Evolutionary conservation across 2,888 invertebrate species (phyloP).

Genomic region (Buathra laborator): DNA sequence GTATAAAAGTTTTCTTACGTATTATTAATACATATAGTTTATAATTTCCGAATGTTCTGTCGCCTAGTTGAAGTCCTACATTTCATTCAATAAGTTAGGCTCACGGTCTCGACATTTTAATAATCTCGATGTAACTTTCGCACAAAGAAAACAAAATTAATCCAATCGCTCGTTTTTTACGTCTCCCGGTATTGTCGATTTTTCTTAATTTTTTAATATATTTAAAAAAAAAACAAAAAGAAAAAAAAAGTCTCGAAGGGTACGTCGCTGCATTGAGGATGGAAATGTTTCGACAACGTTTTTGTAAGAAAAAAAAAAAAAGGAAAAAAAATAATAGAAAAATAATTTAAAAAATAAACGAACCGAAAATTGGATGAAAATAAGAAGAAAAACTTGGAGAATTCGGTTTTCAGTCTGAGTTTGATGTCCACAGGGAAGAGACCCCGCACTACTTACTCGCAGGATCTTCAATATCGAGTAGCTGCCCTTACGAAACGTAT

Average conservation of each 20-base stretch:
- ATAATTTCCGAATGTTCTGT: constrained; percentile 49
- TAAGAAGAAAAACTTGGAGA: constrained; percentile 57
- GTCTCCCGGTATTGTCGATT: constrained; percentile 30
- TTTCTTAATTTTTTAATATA: constrained; percentile 23
- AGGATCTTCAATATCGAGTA: constrained; percentile 86
- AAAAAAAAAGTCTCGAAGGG: not conserved
- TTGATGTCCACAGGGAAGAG: constrained; percentile 84
- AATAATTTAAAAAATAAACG: not conserved
- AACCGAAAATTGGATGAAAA: constrained; percentile 44
- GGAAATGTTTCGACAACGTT: constrained; percentile 43
- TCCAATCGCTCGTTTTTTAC: constrained; percentile 30
- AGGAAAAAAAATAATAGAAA: not conserved
- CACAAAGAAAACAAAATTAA: constrained; percentile 24
- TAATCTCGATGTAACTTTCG: constrained; percentile 14
- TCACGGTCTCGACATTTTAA: constrained; percentile 13
- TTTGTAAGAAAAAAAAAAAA: constrained; percentile 29
- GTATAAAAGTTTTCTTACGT: not conserved
- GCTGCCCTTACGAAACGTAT: constrained; percentile 85
- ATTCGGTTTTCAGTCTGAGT: constrained; percentile 72
- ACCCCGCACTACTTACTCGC: constrained; percentile 85
- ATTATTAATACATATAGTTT: constrained; percentile 14
- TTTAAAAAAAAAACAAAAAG: not conserved
- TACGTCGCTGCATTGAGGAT: constrained; percentile 31
- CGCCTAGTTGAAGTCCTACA: constrained; percentile 28
- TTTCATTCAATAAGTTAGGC: constrained; percentile 6